Evolutionary conservation across 2,797 vertebrate species (phyloP).

Genomic region (Epinephelus malabaricus): DNA sequence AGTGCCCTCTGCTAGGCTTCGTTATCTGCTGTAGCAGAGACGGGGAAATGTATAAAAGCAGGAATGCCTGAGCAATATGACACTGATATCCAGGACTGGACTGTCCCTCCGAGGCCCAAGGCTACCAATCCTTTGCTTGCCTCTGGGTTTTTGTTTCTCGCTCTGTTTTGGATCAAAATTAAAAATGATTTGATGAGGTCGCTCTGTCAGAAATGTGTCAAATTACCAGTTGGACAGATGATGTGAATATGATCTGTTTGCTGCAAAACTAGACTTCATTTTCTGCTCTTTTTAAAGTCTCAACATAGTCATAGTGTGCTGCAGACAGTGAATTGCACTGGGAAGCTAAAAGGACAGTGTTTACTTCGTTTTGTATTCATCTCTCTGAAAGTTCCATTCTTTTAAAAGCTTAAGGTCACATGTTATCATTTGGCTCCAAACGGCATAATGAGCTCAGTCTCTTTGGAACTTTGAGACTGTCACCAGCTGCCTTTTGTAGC

Average conservation of each 20-base stretch:
- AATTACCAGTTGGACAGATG: neutral
- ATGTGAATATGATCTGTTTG: neutral
- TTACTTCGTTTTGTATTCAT: conserved; percentile 6
- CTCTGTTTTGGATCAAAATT: neutral
- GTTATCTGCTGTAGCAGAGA: conserved; percentile 11
- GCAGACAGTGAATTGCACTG: conserved; percentile 1
- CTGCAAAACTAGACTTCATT: neutral
- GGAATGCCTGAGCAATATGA: conserved; percentile 25
- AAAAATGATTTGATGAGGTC: neutral
- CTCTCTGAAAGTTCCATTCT: neutral
- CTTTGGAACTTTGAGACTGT: conserved; percentile 2
- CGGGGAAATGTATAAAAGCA: conserved; percentile 17
- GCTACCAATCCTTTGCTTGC: neutral
- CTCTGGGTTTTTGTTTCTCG: conserved; percentile 12
- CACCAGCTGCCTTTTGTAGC: conserved; percentile 8
- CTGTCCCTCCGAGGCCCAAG: neutral
- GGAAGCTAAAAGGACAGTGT: neutral
- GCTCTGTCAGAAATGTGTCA: neutral
- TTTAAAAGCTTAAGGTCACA: conserved; percentile 9
- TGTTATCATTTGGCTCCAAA: conserved; percentile 21
- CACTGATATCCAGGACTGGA: conserved; percentile 14
- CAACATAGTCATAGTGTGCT: neutral
- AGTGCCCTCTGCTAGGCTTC: conserved; percentile 7
- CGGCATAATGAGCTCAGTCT: conserved; percentile 16
- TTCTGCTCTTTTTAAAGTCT: conserved; percentile 12